Conservation (phyloP, 2,113 vertebrate genomes). For the Erythrolamprus reginae region DNA sequence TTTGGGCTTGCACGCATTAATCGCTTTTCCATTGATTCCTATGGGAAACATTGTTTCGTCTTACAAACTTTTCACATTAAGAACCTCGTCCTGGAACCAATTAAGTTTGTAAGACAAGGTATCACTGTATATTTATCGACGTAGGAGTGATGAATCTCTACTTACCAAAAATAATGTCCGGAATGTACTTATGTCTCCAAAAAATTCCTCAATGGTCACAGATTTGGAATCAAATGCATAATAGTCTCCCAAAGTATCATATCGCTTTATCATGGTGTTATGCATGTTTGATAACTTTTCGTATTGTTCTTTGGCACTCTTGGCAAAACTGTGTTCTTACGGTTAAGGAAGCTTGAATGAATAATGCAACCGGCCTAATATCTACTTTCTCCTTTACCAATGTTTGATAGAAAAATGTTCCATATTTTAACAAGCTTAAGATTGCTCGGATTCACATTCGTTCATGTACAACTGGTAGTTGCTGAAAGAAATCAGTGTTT, state of each 20-base stretch:
- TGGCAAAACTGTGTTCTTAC: constrained; percentile 83
- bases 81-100: too few relatives aligned
- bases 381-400: neutral
- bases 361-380: neutral
- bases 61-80: too few relatives aligned
- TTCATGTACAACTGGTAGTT: neutral
- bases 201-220: constrained; percentile 90
- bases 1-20: too few relatives aligned
- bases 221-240: constrained; percentile 87
- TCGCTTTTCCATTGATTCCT: too few relatives aligned
- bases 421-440: rapidly evolving
- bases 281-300: constrained; percentile 93
- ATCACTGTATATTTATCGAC: too few relatives aligned
- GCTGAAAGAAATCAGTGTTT: neutral
- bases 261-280: constrained; percentile 94
- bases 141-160: constrained; percentile 28
- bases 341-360: constrained; percentile 75
- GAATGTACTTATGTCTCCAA: constrained; percentile 88
- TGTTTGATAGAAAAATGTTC: neutral
- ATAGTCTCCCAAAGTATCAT: constrained; percentile 88
- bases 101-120: too few relatives aligned
- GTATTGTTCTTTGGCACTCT: constrained; percentile 87
- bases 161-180: constrained; percentile 90
- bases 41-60: too few relatives aligned
- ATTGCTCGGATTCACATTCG: neutral